A percentile compares a stretch with the other conserved stretches of the same genome.
Conservation (phyloP, 2,113 vertebrate genomes). For the Eclectus roratus region DNA sequence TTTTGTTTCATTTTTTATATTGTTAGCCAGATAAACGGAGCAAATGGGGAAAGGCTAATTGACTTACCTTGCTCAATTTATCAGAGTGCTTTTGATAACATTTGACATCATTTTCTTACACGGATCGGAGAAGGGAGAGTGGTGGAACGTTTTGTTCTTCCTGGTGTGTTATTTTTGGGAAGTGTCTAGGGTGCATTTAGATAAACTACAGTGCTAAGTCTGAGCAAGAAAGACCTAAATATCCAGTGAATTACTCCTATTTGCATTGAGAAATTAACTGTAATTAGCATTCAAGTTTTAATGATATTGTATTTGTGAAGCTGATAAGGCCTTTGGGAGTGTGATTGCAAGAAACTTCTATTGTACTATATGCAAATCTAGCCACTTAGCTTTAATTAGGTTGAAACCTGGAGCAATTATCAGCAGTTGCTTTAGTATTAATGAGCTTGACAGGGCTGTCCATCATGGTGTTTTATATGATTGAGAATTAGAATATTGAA, state of each 20-base stretch:
- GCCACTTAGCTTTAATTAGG: slow-evolving; percentile 78
- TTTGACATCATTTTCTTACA: slow-evolving; percentile 14
- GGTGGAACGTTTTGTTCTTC: slow-evolving; percentile 19
- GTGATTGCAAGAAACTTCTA: slow-evolving; percentile 60
- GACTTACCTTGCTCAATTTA: slow-evolving; percentile 16
- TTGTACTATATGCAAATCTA: slow-evolving; percentile 79
- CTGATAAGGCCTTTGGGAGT: slow-evolving; percentile 73
- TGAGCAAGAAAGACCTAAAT: slow-evolving; percentile 55
- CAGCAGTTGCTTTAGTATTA: slow-evolving; percentile 73
- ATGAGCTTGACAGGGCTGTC: slow-evolving; percentile 64
- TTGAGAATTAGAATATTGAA: slow-evolving; percentile 56
- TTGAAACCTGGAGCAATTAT: slow-evolving; percentile 76
- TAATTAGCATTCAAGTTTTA: slow-evolving; percentile 79
- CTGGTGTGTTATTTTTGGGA: slow-evolving; percentile 24
- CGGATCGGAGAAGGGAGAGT: neutral
- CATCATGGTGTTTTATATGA: slow-evolving; percentile 61
- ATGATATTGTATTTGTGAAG: slow-evolving; percentile 72
- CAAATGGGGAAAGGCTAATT: slow-evolving; percentile 72
- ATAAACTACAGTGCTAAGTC: slow-evolving; percentile 39
- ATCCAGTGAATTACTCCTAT: slow-evolving; percentile 64
- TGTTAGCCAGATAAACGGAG: slow-evolving; percentile 64
- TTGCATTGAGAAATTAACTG: slow-evolving; percentile 74
- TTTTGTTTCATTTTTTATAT: neutral
- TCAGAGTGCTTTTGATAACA: slow-evolving; percentile 33
- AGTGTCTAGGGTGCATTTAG: slow-evolving; percentile 37